Conservation (phyloP, 2,888 invertebrate species). For the Rhingia rostrata region DNA sequence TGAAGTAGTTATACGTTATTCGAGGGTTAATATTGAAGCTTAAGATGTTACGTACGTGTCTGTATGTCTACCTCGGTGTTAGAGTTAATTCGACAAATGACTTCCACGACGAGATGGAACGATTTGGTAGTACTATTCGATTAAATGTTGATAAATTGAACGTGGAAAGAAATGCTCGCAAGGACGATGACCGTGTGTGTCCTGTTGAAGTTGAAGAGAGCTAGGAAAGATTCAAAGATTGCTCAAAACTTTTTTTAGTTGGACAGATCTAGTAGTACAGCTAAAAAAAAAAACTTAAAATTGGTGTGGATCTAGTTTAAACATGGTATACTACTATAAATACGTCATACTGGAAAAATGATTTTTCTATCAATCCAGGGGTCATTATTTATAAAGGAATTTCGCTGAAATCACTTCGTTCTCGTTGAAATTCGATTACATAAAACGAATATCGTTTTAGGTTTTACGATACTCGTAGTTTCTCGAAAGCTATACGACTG, state of each 20-base stretch:
- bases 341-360: no score
- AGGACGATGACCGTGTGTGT: slow-evolving; percentile 28
- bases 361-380: no score
- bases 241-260: background rate
- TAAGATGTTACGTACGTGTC: background rate
- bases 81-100: slow-evolving; percentile 54
- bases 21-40: background rate
- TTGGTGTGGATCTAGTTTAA: no score
- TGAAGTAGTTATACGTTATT: background rate
- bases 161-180: slow-evolving; percentile 55
- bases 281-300: background rate
- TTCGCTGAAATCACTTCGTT: no score
- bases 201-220: slow-evolving; percentile 29
- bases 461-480: no score
- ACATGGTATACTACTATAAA: no score
- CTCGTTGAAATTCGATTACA: no score
- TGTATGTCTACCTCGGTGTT: slow-evolving; percentile 34
- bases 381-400: no score
- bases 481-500: no score
- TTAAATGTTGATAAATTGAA: slow-evolving; percentile 50
- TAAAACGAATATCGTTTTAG: no score
- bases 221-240: slow-evolving; percentile 22
- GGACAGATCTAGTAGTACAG: background rate
- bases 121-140: slow-evolving; percentile 45
- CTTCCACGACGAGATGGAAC: slow-evolving; percentile 52